Evolutionary conservation across 2,888 invertebrate genomes (phyloP).

Genomic region (Protonemura montana): DNA sequence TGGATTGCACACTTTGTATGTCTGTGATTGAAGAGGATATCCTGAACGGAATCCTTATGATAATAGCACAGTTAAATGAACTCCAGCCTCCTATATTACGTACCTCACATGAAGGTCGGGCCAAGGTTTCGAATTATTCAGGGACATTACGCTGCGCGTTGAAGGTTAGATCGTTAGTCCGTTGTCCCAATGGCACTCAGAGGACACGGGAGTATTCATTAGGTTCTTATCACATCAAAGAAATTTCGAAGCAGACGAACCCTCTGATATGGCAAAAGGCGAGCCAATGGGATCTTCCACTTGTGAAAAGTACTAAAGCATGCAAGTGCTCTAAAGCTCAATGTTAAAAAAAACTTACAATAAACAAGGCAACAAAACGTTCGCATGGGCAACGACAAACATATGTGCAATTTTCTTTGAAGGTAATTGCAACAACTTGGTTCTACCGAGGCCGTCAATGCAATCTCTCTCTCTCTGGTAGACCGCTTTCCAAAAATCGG

Average conservation of each 20-base stretch:
- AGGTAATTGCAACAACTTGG: not conserved
- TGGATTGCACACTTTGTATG: not conserved
- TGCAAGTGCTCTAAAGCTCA: too few relatives aligned
- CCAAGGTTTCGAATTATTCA: slow-evolving; percentile 22
- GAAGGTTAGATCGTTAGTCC: slow-evolving; percentile 16
- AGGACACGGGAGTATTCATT: slow-evolving; percentile 10
- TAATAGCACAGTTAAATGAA: slow-evolving; percentile 38
- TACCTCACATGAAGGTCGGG: slow-evolving; percentile 15
- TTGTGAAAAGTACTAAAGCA: too few relatives aligned
- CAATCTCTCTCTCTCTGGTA: not conserved
- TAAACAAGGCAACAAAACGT: too few relatives aligned
- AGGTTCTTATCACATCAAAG: not conserved
- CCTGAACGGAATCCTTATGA: slow-evolving; percentile 12
- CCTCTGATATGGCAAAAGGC: not conserved
- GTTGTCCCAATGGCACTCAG: slow-evolving; percentile 2
- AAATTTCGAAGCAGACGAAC: not conserved
- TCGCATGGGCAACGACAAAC: not conserved
- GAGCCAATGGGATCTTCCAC: not conserved
- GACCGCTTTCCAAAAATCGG: not conserved
- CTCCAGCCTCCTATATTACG: slow-evolving; percentile 31
- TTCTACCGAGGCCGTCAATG: not conserved
- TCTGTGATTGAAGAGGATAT: slow-evolving; percentile 12
- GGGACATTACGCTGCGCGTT: not conserved
- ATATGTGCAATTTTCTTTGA: not conserved
- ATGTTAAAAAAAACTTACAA: too few relatives aligned